Conservation (phyloP, 2,113 vertebrate genomes). For the Thalassarche chlororhynchos region DNA sequence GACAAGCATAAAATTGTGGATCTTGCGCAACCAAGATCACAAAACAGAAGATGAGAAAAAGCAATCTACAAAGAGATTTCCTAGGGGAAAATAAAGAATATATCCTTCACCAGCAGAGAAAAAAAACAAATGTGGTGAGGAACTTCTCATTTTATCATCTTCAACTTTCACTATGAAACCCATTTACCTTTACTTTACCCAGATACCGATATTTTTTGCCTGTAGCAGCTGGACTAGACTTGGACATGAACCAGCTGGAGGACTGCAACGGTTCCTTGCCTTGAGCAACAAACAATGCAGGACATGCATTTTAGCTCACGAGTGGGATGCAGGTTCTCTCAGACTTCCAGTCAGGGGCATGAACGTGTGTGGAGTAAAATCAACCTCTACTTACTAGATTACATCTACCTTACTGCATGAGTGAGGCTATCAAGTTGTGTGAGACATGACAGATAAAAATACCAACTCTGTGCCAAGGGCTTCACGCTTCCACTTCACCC, state of each 20-base stretch:
- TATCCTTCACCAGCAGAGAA: not conserved
- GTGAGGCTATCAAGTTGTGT: not conserved
- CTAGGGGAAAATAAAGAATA: not conserved
- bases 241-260: rapidly evolving
- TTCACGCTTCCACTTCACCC: not conserved
- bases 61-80: not conserved
- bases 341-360: not conserved
- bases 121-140: not conserved
- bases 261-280: not conserved
- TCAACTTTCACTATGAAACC: not conserved
- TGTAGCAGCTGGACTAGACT: not conserved
- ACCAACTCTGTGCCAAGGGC: not conserved
- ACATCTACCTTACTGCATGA: not conserved
- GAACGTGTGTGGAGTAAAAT: not conserved
- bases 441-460: not conserved
- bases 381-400: not conserved
- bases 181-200: not conserved
- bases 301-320: not conserved
- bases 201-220: not conserved
- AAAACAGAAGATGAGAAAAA: not conserved
- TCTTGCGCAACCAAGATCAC: rapidly evolving
- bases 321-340: not conserved
- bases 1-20: not conserved
- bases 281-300: not conserved
- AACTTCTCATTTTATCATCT: not conserved